Percentiles rank a stretch among this genome's conserved stretches.
These are phyloP conservation scores for Macrotis lagotis DNA, from an alignment of 2,113 vertebrate species.

Conservation along the genomic window DNA sequence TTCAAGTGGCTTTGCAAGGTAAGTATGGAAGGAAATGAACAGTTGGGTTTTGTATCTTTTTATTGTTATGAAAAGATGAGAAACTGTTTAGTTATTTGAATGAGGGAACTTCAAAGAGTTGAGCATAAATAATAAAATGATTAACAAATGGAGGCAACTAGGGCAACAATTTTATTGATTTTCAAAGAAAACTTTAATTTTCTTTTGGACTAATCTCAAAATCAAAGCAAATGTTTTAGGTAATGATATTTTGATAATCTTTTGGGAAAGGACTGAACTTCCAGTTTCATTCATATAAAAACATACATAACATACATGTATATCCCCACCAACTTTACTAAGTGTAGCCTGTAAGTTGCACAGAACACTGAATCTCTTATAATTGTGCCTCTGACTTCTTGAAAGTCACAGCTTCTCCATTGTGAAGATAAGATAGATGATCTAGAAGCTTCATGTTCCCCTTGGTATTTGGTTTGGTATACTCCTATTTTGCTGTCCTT, in stretches of 20 bases:
- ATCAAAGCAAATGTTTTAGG: slow-evolving; percentile 72
- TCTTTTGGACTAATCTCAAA: slow-evolving; percentile 69
- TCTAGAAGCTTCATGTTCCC: slow-evolving; percentile 82
- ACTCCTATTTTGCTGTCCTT: slow-evolving; percentile 83
- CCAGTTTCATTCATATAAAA: slow-evolving; percentile 70
- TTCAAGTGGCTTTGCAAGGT: slow-evolving; percentile 84
- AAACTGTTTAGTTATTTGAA: slow-evolving; percentile 61
- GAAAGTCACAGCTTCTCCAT: slow-evolving; percentile 79
- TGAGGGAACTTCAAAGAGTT: slow-evolving; percentile 38
- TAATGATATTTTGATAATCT: slow-evolving; percentile 84
- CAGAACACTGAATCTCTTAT: slow-evolving; percentile 85
- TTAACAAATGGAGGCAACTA: slow-evolving; percentile 66
- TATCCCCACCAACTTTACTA: too few relatives aligned
- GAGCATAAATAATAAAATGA: background rate
- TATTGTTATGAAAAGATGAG: slow-evolving; percentile 26
- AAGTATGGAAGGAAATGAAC: slow-evolving; percentile 81
- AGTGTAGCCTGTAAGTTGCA: slow-evolving; percentile 82
- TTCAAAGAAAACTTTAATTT: slow-evolving; percentile 60
- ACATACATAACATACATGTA: too few relatives aligned
- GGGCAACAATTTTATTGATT: slow-evolving; percentile 75
- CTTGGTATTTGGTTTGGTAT: slow-evolving; percentile 84
- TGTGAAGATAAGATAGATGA: slow-evolving; percentile 79
- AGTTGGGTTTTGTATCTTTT: slow-evolving; percentile 55
- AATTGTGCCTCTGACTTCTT: slow-evolving; percentile 85
- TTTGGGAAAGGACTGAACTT: slow-evolving; percentile 75